A percentile compares a stretch with the other conserved stretches of the same genome.
These are phyloP conservation scores for Stomorhina lunata DNA, from an alignment of 2,888 invertebrate genomes.

Conservation along the genomic window DNA sequence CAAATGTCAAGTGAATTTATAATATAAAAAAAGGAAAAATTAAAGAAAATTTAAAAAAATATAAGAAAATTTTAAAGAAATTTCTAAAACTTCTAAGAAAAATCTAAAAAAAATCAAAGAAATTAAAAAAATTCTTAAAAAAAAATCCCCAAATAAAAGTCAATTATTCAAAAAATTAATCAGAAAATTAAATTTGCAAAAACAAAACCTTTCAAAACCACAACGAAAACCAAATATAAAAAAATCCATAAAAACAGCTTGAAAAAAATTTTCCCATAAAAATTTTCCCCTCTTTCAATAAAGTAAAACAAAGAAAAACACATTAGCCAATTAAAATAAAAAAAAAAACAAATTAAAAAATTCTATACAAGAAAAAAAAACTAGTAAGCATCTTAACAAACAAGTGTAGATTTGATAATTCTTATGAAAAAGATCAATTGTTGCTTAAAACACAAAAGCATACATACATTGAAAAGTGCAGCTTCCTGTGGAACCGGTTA, in stretches of 20 bases:
- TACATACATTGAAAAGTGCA: background rate
- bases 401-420: constrained; percentile 59
- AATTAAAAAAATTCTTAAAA: too few relatives aligned
- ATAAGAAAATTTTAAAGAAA: background rate
- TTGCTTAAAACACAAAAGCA: constrained; percentile 1
- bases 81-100: too few relatives aligned
- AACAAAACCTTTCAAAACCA: too few relatives aligned
- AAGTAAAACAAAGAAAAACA: background rate
- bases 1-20: constrained; percentile 47
- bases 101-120: too few relatives aligned
- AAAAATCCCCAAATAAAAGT: too few relatives aligned
- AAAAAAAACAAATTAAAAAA: constrained; percentile 32
- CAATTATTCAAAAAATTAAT: too few relatives aligned
- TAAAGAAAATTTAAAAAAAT: background rate
- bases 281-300: background rate
- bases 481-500: constrained; percentile 64
- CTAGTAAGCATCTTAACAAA: constrained; percentile 33
- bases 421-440: constrained; percentile 31
- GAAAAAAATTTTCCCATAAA: constrained; percentile 30
- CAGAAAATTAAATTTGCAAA: too few relatives aligned
- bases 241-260: background rate
- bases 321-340: constrained; percentile 40
- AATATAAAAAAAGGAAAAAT: background rate
- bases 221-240: too few relatives aligned
- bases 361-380: constrained; percentile 40